Evolutionary conservation across 92 coral and sea anemone genomes (phyloP).

Genomic region (Phenganax subtilis): DNA sequence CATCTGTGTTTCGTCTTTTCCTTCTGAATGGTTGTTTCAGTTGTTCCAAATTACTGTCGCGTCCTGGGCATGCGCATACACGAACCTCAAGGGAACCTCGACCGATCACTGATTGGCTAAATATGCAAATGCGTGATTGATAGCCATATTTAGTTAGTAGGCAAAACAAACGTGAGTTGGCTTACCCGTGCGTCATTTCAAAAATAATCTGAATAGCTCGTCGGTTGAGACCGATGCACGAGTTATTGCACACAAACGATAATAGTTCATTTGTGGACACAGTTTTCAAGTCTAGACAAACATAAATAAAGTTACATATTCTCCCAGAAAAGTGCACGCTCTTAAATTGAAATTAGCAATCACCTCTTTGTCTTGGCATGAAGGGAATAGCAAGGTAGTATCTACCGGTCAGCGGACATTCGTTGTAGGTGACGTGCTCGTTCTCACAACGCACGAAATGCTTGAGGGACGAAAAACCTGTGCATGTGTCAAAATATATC

Average conservation of each 20-base stretch:
- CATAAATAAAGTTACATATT: neutral
- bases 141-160: too few relatives aligned
- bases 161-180: neutral
- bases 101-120: constrained; percentile 54
- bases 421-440: constrained; percentile 76
- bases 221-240: constrained; percentile 95
- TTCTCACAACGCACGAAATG: constrained; percentile 95
- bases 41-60: constrained; percentile 89
- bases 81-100: constrained; percentile 81
- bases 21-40: constrained; percentile 67
- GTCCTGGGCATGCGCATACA: constrained; percentile 99
- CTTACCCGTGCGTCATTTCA: constrained; percentile 72
- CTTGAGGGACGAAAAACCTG: constrained; percentile 71
- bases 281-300: constrained; percentile 17
- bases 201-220: constrained; percentile 85
- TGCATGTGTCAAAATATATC: too few relatives aligned
- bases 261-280: constrained; percentile 78
- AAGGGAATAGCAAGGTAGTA: constrained; percentile 78
- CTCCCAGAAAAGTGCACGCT: too few relatives aligned
- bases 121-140: neutral
- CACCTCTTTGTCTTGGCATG: constrained; percentile 51
- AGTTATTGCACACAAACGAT: constrained; percentile 88
- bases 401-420: constrained; percentile 74
- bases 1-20: constrained; percentile 38
- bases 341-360: neutral